These are phyloP conservation scores for Heliconius ethilla DNA, from an alignment of 2,888 invertebrate species.

Conservation along the genomic window DNA sequence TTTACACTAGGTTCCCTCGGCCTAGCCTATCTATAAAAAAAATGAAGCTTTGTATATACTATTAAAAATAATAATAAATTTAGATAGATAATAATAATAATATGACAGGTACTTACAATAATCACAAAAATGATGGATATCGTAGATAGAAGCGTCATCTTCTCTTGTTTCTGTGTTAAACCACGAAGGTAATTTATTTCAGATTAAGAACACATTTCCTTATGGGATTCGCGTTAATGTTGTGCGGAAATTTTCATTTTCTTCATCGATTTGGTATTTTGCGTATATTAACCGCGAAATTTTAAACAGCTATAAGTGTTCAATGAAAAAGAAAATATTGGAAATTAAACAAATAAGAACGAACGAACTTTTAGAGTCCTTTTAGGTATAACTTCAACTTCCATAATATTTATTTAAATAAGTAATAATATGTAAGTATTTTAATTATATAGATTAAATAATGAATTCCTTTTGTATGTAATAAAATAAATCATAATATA, in stretches of 20 bases:
- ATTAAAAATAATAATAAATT: slow-evolving; percentile 2
- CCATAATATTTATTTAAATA: too few relatives aligned
- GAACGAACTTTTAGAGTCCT: too few relatives aligned
- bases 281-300: too few relatives aligned
- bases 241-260: slow-evolving; percentile 21
- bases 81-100: slow-evolving; percentile 1
- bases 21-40: too few relatives aligned
- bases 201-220: slow-evolving; percentile 39
- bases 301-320: background rate
- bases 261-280: background rate
- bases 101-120: slow-evolving; percentile 49
- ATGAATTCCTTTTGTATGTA: background rate
- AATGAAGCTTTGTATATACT: too few relatives aligned
- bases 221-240: slow-evolving; percentile 13
- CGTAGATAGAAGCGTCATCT: slow-evolving; percentile 35
- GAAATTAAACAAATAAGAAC: background rate
- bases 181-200: slow-evolving; percentile 42
- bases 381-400: too few relatives aligned
- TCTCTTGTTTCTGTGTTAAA: slow-evolving; percentile 41
- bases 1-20: too few relatives aligned
- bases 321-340: background rate
- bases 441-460: background rate
- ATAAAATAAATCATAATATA: background rate
- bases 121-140: slow-evolving; percentile 39
- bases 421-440: background rate